Conservation (phyloP, 2,113 vertebrate species). For the Phodopus roborovskii region DNA sequence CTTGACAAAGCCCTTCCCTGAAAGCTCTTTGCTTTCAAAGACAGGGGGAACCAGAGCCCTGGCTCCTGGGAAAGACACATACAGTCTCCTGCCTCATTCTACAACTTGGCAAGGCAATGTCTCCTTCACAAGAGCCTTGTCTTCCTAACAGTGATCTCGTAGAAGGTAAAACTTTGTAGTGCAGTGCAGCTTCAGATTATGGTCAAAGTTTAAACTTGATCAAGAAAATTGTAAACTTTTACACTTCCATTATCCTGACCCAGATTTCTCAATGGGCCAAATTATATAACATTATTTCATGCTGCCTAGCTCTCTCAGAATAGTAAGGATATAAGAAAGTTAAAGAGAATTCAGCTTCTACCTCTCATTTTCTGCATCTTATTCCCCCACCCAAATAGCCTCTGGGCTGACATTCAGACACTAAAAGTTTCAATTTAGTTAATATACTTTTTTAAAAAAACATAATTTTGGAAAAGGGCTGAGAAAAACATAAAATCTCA, state of each 20-base stretch:
- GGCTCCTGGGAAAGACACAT: background rate
- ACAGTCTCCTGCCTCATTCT: background rate
- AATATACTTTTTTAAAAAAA: slow-evolving; percentile 11
- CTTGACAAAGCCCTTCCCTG: background rate
- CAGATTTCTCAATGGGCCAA: slow-evolving; percentile 6
- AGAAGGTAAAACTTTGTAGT: slow-evolving; percentile 36
- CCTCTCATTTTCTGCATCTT: slow-evolving; percentile 8
- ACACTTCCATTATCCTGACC: slow-evolving; percentile 35
- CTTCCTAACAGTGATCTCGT: background rate
- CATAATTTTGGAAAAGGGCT: background rate
- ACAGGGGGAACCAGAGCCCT: background rate
- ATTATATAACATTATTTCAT: background rate
- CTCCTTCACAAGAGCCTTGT: background rate
- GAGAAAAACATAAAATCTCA: background rate
- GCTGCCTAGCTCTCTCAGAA: background rate
- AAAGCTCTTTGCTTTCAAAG: background rate
- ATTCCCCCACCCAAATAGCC: background rate
- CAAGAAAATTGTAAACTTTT: slow-evolving; percentile 37
- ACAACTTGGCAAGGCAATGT: background rate
- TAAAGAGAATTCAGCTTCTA: slow-evolving; percentile 9
- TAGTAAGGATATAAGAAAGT: background rate
- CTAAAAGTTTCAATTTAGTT: slow-evolving; percentile 50
- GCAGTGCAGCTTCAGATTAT: slow-evolving; percentile 47
- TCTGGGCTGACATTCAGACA: slow-evolving; percentile 29
- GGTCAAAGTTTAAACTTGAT: slow-evolving; percentile 48